Conservation (phyloP, 2,888 invertebrate species). For the Hydriomena furcata region DNA sequence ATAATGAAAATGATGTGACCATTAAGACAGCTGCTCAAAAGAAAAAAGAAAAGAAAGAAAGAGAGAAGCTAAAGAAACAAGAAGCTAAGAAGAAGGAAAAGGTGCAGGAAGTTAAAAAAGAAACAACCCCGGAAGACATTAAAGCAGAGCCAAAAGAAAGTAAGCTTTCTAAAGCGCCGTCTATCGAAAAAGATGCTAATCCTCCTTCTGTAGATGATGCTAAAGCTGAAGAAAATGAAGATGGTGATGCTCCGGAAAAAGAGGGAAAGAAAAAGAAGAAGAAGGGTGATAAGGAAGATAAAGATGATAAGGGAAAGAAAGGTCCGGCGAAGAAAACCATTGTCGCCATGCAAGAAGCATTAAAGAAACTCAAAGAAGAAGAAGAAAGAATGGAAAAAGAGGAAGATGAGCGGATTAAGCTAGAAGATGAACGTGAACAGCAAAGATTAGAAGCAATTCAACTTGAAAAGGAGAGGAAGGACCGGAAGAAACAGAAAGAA, state of each 20-base stretch:
- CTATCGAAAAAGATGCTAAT: conserved; percentile 46
- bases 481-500: conserved; percentile 94
- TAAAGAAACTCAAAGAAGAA: conserved; percentile 94
- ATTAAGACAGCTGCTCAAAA: conserved; percentile 94
- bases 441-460: conserved; percentile 89
- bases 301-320: conserved; percentile 84
- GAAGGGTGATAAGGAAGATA: conserved; percentile 66
- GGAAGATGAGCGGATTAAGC: conserved; percentile 91
- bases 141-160: conserved; percentile 38
- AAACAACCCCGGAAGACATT: conserved; percentile 46
- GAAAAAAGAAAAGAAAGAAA: conserved; percentile 94
- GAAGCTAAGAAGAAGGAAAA: conserved; percentile 85
- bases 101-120: conserved; percentile 62
- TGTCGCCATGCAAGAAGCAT: conserved; percentile 95
- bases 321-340: conserved; percentile 94
- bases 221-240: conserved; percentile 66
- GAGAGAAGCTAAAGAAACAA: conserved; percentile 89
- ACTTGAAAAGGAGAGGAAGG: conserved; percentile 94
- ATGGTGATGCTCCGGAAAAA: conserved; percentile 55
- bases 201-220: conserved; percentile 55
- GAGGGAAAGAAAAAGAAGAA: conserved; percentile 79
- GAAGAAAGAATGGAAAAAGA: conserved; percentile 89
- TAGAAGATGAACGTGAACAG: conserved; percentile 89
- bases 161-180: conserved; percentile 19
- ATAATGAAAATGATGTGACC: conserved; percentile 83